Conservation (phyloP, 2,797 vertebrate species). For the Hemibagrus guttatus region DNA sequence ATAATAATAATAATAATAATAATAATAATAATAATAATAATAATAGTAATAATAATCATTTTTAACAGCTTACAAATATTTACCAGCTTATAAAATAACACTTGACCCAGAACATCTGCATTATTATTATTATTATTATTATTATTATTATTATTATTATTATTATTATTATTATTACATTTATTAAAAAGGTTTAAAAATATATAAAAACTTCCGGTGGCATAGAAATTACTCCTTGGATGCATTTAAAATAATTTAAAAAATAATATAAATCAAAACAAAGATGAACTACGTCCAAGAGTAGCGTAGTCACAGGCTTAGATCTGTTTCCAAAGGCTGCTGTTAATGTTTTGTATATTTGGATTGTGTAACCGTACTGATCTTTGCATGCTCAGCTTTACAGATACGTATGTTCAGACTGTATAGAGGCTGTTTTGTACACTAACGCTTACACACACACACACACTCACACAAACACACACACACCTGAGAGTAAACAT, state of each 20-base stretch:
- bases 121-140: no score
- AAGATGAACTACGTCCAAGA: neutral
- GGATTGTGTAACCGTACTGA: neutral
- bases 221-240: neutral
- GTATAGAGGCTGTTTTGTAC: neutral
- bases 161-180: no score
- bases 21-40: no score
- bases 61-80: no score
- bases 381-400: slow-evolving; percentile 5
- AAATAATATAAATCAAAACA: neutral
- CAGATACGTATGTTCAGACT: neutral
- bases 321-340: slow-evolving; percentile 7
- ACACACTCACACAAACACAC: neutral
- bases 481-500: neutral
- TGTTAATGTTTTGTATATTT: slow-evolving; percentile 4
- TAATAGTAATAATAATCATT: no score
- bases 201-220: no score
- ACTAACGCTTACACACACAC: neutral
- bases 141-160: no score
- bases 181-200: no score
- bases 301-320: neutral
- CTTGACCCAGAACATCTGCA: no score
- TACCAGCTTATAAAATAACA: no score
- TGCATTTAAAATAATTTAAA: neutral
- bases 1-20: no score